Base-by-base conservation (phyloP, 2,797 vertebrate species). In the Chromis chromis region DNA sequence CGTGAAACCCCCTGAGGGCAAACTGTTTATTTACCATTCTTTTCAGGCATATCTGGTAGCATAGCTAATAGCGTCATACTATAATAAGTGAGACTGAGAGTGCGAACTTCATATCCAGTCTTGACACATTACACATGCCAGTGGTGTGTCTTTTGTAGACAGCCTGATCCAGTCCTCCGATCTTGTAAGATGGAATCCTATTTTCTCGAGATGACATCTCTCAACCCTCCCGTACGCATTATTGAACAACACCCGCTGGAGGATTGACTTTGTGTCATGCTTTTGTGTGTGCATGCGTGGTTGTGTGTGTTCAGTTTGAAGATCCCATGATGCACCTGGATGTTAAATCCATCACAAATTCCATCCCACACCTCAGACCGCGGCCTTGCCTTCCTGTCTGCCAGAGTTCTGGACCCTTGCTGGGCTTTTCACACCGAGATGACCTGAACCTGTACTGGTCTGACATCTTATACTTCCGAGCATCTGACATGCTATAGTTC, bases 241-340 rank as follows among this genome's bases (percentile, higher is more conserved):
- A 80, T 75, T 65, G 74, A 86, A 61, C 85, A 75, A 65, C 76
- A 54, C 58, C 71, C 0, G 11, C 52, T 72, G 53, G 54, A 76
- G 57, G 82, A 89, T 91, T 76, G 92, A 88, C 84, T 90, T 85
- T 80, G 61, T 74, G 79, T 84, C 53, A 1, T 11, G 21, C 39
- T 25, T n/a, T 7, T 36, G 39, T 36, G 46, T 33, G 42, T 21
- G 22, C 25, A 22, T 55, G 44, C 10, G 28, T 48, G 33, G 53
- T 8, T 50, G 40, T 50, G 62, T 57, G 49, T 46, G 59, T 24
- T 13, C 24, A 40, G 58, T 65, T 63, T 58, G 33, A 63, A 57
- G 56, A 80, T 87, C 71, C 65, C 28, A 24, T 19, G 60, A 75
- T 69, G 58, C 33, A 19, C 54, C 28, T 12, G 0, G 70, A 44